Evolutionary conservation across 1,140 invertebrate genomes (phyloP).

Genomic region (Ephestia elutella): DNA sequence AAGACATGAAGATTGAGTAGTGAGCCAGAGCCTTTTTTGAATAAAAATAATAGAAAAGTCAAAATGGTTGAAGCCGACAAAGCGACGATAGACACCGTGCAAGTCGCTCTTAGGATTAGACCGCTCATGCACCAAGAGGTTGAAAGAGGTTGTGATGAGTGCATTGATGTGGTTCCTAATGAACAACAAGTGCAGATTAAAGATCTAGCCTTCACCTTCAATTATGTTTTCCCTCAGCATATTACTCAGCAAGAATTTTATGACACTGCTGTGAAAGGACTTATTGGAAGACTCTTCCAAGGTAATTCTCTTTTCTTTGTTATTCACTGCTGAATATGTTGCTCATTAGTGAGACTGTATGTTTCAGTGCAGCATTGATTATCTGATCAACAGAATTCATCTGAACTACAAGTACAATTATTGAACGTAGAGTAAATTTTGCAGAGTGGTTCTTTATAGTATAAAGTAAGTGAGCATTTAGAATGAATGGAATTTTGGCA

Average conservation of each 20-base stretch:
- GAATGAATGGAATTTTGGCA: too few relatives aligned
- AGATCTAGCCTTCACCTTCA: slow-evolving; percentile 90
- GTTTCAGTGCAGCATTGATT: too few relatives aligned
- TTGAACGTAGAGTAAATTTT: too few relatives aligned
- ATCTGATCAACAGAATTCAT: too few relatives aligned
- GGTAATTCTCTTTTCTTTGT: slow-evolving; percentile 66
- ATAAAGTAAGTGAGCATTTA: too few relatives aligned
- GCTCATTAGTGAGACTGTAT: too few relatives aligned
- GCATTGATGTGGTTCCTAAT: slow-evolving; percentile 77
- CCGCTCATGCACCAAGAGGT: slow-evolving; percentile 84
- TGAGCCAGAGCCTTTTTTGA: slow-evolving; percentile 7
- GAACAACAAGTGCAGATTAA: slow-evolving; percentile 83
- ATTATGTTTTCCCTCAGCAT: slow-evolving; percentile 85
- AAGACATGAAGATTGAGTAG: slow-evolving; percentile 21
- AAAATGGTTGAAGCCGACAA: slow-evolving; percentile 56
- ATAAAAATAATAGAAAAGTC: slow-evolving; percentile 14
- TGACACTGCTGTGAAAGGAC: slow-evolving; percentile 81
- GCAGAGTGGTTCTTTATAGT: too few relatives aligned
- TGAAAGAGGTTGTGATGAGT: slow-evolving; percentile 79
- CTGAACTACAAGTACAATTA: too few relatives aligned
- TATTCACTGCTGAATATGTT: too few relatives aligned
- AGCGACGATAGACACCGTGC: slow-evolving; percentile 71
- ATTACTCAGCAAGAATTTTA: slow-evolving; percentile 86
- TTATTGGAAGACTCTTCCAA: slow-evolving; percentile 88
- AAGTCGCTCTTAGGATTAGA: slow-evolving; percentile 87